These are phyloP conservation scores for Priocnemis perturbator DNA, from an alignment of 2,888 invertebrate genomes.

Conservation along the genomic window DNA sequence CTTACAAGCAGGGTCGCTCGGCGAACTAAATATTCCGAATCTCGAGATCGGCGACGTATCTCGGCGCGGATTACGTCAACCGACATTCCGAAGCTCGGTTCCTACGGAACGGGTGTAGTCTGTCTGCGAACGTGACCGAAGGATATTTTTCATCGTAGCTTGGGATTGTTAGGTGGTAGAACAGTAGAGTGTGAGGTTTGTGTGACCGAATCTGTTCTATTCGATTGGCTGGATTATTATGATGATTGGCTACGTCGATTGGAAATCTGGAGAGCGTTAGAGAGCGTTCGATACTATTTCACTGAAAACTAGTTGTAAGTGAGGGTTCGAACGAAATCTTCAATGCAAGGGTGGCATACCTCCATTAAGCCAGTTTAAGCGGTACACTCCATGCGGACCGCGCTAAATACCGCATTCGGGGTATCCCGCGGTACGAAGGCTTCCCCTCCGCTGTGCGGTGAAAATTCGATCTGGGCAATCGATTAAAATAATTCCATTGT, in stretches of 20 bases:
- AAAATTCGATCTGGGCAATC: too few relatives aligned
- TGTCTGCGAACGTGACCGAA: too few relatives aligned
- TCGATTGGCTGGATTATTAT: too few relatives aligned
- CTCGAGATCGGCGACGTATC: background rate
- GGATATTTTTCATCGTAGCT: too few relatives aligned
- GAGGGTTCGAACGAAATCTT: conserved; percentile 26
- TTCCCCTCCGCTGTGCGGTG: conserved; percentile 5
- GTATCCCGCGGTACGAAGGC: conserved; percentile 39
- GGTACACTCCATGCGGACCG: conserved; percentile 24
- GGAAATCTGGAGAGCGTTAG: too few relatives aligned
- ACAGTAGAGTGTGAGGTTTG: too few relatives aligned
- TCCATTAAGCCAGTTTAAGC: conserved; percentile 48
- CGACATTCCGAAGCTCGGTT: background rate
- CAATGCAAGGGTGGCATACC: conserved; percentile 18
- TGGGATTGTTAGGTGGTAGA: too few relatives aligned
- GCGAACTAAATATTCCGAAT: conserved; percentile 30
- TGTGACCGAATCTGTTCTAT: too few relatives aligned
- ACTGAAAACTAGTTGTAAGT: too few relatives aligned
- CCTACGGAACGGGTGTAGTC: background rate
- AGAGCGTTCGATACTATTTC: too few relatives aligned
- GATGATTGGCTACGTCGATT: too few relatives aligned
- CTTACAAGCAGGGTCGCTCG: conserved; percentile 3
- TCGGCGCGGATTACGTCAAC: background rate
- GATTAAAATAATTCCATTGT: too few relatives aligned
- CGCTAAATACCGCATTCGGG: conserved; percentile 41